These are phyloP conservation scores for Lordiphosa stackelbergi DNA, from an alignment of 1,140 invertebrate genomes.

Conservation along the genomic window DNA sequence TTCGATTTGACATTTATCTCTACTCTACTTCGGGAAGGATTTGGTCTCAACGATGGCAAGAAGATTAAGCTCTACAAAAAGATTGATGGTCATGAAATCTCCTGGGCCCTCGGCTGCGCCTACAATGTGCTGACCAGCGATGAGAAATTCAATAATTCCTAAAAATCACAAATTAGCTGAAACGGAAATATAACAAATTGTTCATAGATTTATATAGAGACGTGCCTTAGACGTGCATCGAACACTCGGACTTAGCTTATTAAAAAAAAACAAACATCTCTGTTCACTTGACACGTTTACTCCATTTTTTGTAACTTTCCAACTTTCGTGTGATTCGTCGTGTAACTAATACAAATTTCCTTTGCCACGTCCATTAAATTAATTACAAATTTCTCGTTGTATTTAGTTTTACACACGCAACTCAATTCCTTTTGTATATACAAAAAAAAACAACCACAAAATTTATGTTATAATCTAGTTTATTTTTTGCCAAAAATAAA, in stretches of 20 bases:
- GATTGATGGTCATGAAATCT: constrained; percentile 92
- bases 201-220: constrained; percentile 47
- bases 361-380: not conserved
- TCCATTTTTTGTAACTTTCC: constrained; percentile 5
- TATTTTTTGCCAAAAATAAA: constrained; percentile 5
- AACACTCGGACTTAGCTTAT: constrained; percentile 14
- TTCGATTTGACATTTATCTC: constrained; percentile 93
- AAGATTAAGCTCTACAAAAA: constrained; percentile 90
- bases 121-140: constrained; percentile 84
- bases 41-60: constrained; percentile 84
- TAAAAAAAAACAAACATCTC: not conserved
- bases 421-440: constrained; percentile 8
- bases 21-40: constrained; percentile 88
- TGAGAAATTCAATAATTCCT: constrained; percentile 74
- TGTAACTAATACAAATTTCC: not conserved
- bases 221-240: constrained; percentile 70
- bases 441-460: not conserved
- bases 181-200: constrained; percentile 51
- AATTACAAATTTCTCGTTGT: not conserved
- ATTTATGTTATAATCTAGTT: not conserved
- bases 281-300: constrained; percentile 6
- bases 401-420: constrained; percentile 2
- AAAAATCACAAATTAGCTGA: constrained; percentile 29
- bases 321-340: constrained; percentile 8
- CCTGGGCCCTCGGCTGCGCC: constrained; percentile 93